Evolutionary conservation across 64 coral and sea anemone species (phyloP).

Genomic region (Montipora efflorescens): DNA sequence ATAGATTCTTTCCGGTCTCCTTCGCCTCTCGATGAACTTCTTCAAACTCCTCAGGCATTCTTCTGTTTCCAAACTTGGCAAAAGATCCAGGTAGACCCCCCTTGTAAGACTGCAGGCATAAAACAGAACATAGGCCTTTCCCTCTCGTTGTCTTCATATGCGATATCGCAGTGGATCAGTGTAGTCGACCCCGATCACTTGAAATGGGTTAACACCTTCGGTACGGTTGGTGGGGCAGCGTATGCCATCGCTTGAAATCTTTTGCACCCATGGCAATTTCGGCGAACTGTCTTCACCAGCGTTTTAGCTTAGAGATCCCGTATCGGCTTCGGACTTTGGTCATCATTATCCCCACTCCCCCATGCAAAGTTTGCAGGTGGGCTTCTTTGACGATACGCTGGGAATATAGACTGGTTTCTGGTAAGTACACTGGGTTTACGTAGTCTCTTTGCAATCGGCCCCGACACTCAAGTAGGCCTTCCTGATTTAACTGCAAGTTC

Average conservation of each 20-base stretch:
- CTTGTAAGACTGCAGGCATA: not conserved
- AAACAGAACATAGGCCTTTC: too few species aligned
- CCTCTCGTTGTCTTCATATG: not conserved
- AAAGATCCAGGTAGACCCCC: not conserved
- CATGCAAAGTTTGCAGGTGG: slow-evolving; percentile 29
- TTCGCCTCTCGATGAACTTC: not conserved
- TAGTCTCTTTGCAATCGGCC: not conserved
- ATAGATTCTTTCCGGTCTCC: slow-evolving; percentile 1
- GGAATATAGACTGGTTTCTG: slow-evolving; percentile 23
- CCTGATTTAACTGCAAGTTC: too few species aligned
- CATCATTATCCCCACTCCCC: not conserved
- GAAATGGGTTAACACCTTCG: not conserved
- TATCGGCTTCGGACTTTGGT: not conserved
- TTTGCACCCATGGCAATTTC: too few species aligned
- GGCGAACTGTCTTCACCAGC: too few species aligned
- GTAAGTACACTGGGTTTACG: not conserved
- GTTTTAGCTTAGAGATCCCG: too few species aligned
- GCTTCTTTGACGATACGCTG: slow-evolving; percentile 2
- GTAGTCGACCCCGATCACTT: not conserved
- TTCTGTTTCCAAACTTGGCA: slow-evolving; percentile 29
- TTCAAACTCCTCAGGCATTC: slow-evolving; percentile 33
- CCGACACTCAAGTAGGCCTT: too few species aligned
- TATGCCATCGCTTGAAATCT: slow-evolving; percentile 18
- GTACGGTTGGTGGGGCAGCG: slow-evolving; percentile 10
- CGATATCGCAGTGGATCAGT: not conserved